Conservation (phyloP, 2,888 invertebrate species). For the Sarcophaga rosellei region DNA sequence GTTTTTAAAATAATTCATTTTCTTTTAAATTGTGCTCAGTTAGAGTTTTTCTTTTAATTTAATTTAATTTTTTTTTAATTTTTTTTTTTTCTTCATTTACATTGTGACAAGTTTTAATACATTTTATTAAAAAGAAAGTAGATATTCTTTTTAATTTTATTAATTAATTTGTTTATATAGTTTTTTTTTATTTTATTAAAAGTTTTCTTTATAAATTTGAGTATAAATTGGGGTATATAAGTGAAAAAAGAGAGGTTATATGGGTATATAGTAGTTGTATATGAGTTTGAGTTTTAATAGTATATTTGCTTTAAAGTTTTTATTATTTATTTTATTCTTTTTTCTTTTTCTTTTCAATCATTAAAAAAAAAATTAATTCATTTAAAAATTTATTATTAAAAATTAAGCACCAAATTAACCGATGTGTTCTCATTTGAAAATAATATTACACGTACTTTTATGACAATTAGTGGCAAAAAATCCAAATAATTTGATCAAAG, state of each 20-base stretch:
- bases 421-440: slow-evolving; percentile 1
- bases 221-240: slow-evolving; percentile 51
- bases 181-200: slow-evolving; percentile 14
- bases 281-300: slow-evolving; percentile 56
- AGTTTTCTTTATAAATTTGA: slow-evolving; percentile 45
- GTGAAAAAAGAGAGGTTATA: slow-evolving; percentile 50
- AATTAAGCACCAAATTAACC: slow-evolving; percentile 66
- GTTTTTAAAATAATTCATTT: not conserved
- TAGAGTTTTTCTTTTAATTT: slow-evolving; percentile 50
- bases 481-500: too few relatives aligned
- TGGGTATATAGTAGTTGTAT: slow-evolving; percentile 40
- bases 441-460: not conserved
- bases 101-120: slow-evolving; percentile 65
- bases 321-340: slow-evolving; percentile 26
- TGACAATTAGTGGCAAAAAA: not conserved
- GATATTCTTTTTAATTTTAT: slow-evolving; percentile 34
- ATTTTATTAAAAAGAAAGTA: not conserved
- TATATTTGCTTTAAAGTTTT: slow-evolving; percentile 40
- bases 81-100: slow-evolving; percentile 30
- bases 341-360: slow-evolving; percentile 13
- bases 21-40: slow-evolving; percentile 62
- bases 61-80: slow-evolving; percentile 40
- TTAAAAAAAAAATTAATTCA: slow-evolving; percentile 31
- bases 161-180: not conserved
- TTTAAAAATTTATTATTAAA: slow-evolving; percentile 48